Evolutionary conservation across 2,113 vertebrate genomes (phyloP).

Genomic region (Taxidea taxus): DNA sequence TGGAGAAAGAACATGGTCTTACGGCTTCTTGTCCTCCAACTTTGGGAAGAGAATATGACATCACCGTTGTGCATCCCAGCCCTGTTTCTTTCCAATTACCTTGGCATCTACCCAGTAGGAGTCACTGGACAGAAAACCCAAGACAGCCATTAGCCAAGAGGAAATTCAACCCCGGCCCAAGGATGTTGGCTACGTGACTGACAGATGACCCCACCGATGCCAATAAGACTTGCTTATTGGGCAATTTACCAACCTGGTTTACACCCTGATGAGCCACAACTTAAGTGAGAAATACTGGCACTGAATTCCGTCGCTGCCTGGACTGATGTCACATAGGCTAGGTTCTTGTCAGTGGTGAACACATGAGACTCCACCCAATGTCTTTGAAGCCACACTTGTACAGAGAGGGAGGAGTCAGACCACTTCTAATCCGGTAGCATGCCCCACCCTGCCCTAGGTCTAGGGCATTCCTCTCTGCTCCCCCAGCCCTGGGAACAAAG

Average conservation of each 20-base stretch:
- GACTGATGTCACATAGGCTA: not conserved
- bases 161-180: not conserved
- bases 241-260: not conserved
- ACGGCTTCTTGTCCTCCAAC: not conserved
- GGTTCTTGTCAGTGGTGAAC: constrained; percentile 22
- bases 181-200: not conserved
- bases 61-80: not conserved
- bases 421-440: not conserved
- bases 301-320: not conserved
- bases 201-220: not conserved
- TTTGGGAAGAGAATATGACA: not conserved
- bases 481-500: not conserved
- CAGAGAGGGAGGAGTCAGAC: not conserved
- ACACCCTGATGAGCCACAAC: not conserved
- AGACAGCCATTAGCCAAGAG: not conserved
- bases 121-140: not conserved
- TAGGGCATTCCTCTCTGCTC: not conserved
- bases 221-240: not conserved
- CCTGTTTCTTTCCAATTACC: not conserved
- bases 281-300: not conserved
- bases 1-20: not conserved
- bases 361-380: not conserved
- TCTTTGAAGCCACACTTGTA: not conserved
- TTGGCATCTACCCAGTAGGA: not conserved
- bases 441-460: not conserved